phyloP scores from a whole-genome alignment of 1,140 invertebrate species.

The Caenorhabditis briggsae region DNA sequence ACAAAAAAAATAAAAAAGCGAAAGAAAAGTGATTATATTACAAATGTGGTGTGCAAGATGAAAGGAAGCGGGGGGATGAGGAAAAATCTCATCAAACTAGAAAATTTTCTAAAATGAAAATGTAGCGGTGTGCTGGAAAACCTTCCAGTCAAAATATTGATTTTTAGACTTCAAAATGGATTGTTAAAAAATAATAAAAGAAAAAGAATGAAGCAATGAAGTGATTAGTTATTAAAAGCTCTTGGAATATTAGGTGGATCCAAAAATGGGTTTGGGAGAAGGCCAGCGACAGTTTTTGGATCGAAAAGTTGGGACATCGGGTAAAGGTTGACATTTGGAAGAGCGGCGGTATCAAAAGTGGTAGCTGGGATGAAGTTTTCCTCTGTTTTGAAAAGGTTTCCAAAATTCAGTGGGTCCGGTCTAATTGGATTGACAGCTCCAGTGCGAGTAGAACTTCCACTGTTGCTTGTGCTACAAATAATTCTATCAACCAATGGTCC shows the following conservation, averaged over 20 bases:
- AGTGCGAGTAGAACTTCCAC: constrained; percentile 1
- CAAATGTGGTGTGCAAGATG: neutral
- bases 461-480: constrained; percentile 21
- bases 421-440: constrained; percentile 3
- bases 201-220: neutral
- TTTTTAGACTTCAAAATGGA: neutral
- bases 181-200: neutral
- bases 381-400: neutral
- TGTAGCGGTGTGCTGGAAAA: neutral
- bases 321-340: neutral
- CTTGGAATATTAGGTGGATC: constrained; percentile 19
- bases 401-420: neutral
- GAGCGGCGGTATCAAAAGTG: neutral
- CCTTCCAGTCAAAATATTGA: neutral
- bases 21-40: constrained; percentile 37
- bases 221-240: constrained; percentile 35
- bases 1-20: neutral
- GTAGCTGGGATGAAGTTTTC: constrained; percentile 16
- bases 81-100: neutral
- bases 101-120: too few relatives aligned
- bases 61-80: neutral
- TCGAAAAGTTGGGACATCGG: constrained; percentile 21
- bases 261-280: constrained; percentile 27
- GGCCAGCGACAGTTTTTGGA: constrained; percentile 16
- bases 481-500: neutral